Conservation (phyloP, 2,797 vertebrate genomes). For the Micropoecilia bifurca region DNA sequence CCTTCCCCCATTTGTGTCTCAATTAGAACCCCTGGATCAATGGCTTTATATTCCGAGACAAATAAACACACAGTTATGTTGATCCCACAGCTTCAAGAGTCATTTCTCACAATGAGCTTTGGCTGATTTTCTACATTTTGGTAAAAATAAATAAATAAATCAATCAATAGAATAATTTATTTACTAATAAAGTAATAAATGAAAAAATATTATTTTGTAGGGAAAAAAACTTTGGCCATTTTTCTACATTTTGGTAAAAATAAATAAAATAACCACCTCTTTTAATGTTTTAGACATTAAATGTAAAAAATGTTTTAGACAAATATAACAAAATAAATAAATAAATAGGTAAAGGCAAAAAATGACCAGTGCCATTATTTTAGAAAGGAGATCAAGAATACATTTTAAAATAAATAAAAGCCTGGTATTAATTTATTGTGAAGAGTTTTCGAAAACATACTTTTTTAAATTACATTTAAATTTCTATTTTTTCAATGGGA, state of each 20-base stretch:
- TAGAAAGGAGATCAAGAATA: neutral
- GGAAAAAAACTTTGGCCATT: too few relatives aligned
- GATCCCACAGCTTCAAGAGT: constrained; percentile 16
- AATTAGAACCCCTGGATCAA: constrained; percentile 68
- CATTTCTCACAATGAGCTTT: neutral
- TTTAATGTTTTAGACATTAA: too few relatives aligned
- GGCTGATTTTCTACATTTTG: too few relatives aligned
- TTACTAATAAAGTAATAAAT: too few relatives aligned
- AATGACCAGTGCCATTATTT: too few relatives aligned
- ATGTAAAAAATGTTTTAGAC: too few relatives aligned
- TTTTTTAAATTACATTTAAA: neutral
- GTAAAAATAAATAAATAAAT: too few relatives aligned
- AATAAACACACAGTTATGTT: constrained; percentile 41
- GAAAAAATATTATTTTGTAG: neutral
- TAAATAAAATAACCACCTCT: too few relatives aligned
- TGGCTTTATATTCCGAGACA: constrained; percentile 44
- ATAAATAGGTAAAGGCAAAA: neutral
- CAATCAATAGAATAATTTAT: too few relatives aligned
- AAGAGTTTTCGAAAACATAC: neutral
- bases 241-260: too few relatives aligned
- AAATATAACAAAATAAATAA: neutral
- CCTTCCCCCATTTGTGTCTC: constrained; percentile 58
- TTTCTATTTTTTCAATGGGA: neutral
- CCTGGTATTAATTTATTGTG: neutral
- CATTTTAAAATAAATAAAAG: neutral